Evolutionary conservation across 2,113 vertebrate species (phyloP).

Genomic region (Raja brachyura): DNA sequence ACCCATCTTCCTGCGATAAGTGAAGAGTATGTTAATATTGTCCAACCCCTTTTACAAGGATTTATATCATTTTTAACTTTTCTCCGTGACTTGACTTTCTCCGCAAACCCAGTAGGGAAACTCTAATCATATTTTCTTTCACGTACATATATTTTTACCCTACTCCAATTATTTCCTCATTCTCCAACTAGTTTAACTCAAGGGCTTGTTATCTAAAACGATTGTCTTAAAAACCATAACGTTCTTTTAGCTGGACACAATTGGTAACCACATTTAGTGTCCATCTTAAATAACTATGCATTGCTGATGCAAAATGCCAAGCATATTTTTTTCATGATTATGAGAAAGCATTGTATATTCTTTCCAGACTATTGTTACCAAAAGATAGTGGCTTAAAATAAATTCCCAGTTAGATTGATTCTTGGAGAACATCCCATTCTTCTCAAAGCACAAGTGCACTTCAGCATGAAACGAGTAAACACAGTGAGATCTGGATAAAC

Average conservation of each 20-base stretch:
- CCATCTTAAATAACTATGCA: too few relatives aligned
- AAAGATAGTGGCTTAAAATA: background rate
- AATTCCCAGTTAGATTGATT: background rate
- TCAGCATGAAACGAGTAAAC: background rate
- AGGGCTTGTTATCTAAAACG: background rate
- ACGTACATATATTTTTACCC: background rate
- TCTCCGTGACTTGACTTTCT: too few relatives aligned
- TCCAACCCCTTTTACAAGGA: too few relatives aligned
- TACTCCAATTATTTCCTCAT: background rate
- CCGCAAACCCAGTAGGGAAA: too few relatives aligned
- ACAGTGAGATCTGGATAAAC: background rate
- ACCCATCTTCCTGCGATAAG: too few relatives aligned
- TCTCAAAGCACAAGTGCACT: background rate
- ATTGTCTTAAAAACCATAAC: background rate
- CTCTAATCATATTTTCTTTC: too few relatives aligned
- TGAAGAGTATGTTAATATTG: too few relatives aligned
- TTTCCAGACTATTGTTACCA: background rate
- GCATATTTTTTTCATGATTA: background rate
- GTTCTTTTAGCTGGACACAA: background rate
- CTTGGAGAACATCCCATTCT: conserved; percentile 21
- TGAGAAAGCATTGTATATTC: background rate
- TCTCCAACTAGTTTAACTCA: background rate
- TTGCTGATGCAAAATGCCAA: background rate
- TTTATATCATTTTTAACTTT: too few relatives aligned
- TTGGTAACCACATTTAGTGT: too few relatives aligned